phyloP scores from a whole-genome alignment of 2,888 invertebrate species.

The Vannuccia rotundouncinata region DNA sequence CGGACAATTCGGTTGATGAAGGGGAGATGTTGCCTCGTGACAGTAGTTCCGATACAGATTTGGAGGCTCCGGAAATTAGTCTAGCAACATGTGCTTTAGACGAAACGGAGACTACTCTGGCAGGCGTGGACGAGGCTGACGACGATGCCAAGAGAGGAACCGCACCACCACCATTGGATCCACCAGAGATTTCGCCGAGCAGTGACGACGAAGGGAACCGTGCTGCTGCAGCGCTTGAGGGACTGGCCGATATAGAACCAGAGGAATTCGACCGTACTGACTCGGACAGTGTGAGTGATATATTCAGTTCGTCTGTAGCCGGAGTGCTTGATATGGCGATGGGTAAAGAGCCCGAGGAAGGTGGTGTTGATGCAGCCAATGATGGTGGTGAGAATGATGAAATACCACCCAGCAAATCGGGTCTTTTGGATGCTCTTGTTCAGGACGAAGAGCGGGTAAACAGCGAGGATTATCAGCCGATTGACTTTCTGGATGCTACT shows the following conservation, averaged over 20 bases:
- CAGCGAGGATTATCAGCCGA: not conserved
- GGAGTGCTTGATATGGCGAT: not conserved
- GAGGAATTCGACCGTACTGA: not conserved
- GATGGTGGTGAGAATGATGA: not conserved
- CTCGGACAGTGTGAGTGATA: not conserved
- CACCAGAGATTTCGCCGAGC: not conserved
- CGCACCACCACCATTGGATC: not conserved
- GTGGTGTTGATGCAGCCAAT: not conserved
- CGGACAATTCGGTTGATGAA: not conserved
- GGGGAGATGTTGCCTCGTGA: not conserved
- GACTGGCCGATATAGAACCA: not conserved
- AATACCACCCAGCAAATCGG: not conserved
- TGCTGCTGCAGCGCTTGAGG: not conserved
- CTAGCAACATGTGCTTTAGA: too few species aligned
- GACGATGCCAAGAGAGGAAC: not conserved
- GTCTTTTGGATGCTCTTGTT: not conserved
- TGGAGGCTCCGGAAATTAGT: not conserved
- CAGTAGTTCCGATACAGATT: not conserved
- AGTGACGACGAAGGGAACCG: not conserved
- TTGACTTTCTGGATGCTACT: not conserved
- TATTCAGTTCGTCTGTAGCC: not conserved
- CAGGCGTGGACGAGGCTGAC: not conserved
- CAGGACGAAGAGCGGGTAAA: not conserved
- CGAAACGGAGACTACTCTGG: not conserved
- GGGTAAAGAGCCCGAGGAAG: not conserved